These are phyloP conservation scores for Liparis tanakae DNA, from an alignment of 2,797 vertebrate genomes.

Conservation along the genomic window DNA sequence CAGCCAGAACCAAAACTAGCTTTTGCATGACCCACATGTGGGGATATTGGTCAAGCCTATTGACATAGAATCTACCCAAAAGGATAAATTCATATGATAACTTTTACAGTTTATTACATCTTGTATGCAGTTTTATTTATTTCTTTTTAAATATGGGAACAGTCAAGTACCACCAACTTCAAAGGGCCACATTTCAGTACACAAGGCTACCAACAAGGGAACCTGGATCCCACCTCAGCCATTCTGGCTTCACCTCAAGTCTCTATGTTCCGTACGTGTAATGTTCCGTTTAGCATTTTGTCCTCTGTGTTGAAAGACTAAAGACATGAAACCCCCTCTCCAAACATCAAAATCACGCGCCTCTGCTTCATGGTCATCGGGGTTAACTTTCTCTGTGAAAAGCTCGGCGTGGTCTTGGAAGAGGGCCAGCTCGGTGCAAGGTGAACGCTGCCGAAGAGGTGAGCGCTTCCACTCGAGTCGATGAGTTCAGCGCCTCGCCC, in stretches of 20 bases:
- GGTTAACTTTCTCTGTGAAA: neutral
- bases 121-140: neutral
- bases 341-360: neutral
- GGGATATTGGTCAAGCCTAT: neutral
- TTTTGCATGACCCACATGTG: neutral
- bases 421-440: constrained; percentile 23
- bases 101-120: neutral
- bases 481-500: neutral
- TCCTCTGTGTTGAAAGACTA: neutral
- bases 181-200: neutral
- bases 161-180: neutral
- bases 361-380: neutral
- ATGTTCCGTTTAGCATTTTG: neutral
- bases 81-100: neutral
- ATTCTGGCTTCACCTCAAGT: constrained; percentile 6
- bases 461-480: neutral
- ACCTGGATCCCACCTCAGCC: constrained; percentile 3
- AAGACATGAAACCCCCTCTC: neutral
- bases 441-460: constrained; percentile 1
- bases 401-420: neutral
- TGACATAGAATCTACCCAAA: neutral
- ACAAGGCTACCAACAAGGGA: neutral
- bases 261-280: neutral
- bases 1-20: neutral
- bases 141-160: neutral